These are phyloP conservation scores for Melipona bicolor DNA, from an alignment of 2,888 invertebrate genomes.

Conservation along the genomic window DNA sequence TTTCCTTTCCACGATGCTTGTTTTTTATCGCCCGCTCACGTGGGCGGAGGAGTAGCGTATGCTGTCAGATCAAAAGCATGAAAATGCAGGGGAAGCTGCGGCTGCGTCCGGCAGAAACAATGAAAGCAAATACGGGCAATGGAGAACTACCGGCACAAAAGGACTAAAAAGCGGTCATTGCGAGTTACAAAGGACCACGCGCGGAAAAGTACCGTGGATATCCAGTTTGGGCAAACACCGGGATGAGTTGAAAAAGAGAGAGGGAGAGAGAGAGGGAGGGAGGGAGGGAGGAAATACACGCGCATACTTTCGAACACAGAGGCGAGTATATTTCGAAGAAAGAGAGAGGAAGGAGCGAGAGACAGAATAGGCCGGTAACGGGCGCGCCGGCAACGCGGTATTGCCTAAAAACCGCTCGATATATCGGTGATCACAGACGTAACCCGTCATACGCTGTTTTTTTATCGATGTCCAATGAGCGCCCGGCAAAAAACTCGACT, in stretches of 20 bases:
- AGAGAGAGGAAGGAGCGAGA: neutral
- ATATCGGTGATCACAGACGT: constrained; percentile 62
- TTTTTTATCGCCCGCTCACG: constrained; percentile 60
- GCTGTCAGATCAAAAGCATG: constrained; percentile 78
- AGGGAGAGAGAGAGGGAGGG: neutral
- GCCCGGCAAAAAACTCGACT: constrained; percentile 16
- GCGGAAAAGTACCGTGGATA: constrained; percentile 75
- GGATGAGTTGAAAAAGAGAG: constrained; percentile 55
- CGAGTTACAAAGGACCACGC: constrained; percentile 77
- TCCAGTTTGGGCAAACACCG: constrained; percentile 75
- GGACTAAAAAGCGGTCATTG: constrained; percentile 76
- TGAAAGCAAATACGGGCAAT: constrained; percentile 81
- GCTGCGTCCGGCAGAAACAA: constrained; percentile 76
- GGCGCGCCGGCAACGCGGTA: constrained; percentile 48
- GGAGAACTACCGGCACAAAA: constrained; percentile 77
- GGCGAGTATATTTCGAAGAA: constrained; percentile 5
- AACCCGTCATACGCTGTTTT: constrained; percentile 57
- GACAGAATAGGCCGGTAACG: neutral
- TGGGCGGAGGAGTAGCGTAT: constrained; percentile 56
- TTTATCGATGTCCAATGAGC: constrained; percentile 54
- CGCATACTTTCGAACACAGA: neutral
- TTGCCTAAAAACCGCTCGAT: constrained; percentile 68
- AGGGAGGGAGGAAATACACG: neutral
- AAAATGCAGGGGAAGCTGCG: constrained; percentile 69
- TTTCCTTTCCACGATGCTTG: constrained; percentile 27